phyloP scores from a whole-genome alignment of 2,113 vertebrate genomes.

The Actinemys pallida region DNA sequence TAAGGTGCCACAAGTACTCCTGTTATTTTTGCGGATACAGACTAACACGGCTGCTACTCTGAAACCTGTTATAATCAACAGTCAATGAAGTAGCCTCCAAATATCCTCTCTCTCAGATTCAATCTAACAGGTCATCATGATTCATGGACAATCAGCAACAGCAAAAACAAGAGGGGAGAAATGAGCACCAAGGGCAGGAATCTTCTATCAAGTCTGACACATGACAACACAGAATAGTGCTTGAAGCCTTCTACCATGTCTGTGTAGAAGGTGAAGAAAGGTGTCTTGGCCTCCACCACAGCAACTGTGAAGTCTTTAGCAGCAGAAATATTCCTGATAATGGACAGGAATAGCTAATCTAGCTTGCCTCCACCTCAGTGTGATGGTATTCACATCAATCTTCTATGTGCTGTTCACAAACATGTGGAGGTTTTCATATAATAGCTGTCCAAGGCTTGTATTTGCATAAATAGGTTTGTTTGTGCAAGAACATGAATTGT shows the following conservation, averaged over 20 bases:
- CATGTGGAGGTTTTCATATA: background rate
- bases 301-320: background rate
- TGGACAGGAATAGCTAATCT: background rate
- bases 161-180: background rate
- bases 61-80: background rate
- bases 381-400: background rate
- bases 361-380: background rate
- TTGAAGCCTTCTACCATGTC: background rate
- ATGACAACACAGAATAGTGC: background rate
- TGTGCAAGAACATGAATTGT: background rate
- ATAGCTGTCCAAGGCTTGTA: accelerated
- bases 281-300: background rate
- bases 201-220: background rate
- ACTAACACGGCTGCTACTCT: too few species aligned
- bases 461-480: background rate
- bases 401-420: background rate
- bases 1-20: too few species aligned
- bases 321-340: background rate
- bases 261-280: background rate
- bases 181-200: background rate
- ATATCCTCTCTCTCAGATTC: background rate
- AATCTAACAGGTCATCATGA: background rate
- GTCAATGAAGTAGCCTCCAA: background rate
- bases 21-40: too few species aligned
- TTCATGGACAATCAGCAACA: background rate